Percentiles rank a stretch among this genome's conserved stretches.
phyloP scores from a whole-genome alignment of 2,113 vertebrate species.

The Pipa parva region DNA sequence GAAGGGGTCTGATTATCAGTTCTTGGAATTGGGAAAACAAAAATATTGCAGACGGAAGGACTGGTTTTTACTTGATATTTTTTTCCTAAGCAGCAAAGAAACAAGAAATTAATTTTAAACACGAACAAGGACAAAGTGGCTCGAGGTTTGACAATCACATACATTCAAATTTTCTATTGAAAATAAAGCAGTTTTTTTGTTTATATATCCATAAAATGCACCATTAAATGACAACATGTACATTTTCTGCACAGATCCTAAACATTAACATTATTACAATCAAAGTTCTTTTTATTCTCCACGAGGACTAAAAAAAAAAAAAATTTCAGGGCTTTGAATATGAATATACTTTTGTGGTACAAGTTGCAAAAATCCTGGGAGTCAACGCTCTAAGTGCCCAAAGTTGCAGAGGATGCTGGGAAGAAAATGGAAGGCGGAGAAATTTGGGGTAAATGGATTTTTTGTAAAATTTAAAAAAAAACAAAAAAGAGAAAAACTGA shows the following conservation, averaged over 20 bases:
- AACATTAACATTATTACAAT: slow-evolving; percentile 14
- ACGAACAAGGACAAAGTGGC: background rate
- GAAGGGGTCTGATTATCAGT: background rate
- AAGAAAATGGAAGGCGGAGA: background rate
- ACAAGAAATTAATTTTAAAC: background rate
- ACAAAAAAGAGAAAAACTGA: background rate
- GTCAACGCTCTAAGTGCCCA: slow-evolving; percentile 25
- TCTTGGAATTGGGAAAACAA: background rate
- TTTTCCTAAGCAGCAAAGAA: slow-evolving; percentile 17
- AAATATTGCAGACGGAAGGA: background rate
- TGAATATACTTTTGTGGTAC: background rate
- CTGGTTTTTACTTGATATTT: background rate
- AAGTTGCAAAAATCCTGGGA: background rate
- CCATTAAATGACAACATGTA: slow-evolving; percentile 11
- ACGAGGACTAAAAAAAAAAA: background rate
- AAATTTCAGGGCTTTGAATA: background rate
- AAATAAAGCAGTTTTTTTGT: slow-evolving; percentile 4
- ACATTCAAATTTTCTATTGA: background rate
- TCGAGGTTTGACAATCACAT: slow-evolving; percentile 6
- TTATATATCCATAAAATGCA: slow-evolving; percentile 1
- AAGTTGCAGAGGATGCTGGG: background rate
- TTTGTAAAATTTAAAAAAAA: background rate
- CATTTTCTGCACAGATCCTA: slow-evolving; percentile 8
- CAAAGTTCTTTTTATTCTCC: background rate
- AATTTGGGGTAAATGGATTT: background rate